Percentiles rank a stretch among this genome's conserved stretches.
phyloP scores from a whole-genome alignment of 1,140 invertebrate species.

The Hypsibius dujardini region DNA sequence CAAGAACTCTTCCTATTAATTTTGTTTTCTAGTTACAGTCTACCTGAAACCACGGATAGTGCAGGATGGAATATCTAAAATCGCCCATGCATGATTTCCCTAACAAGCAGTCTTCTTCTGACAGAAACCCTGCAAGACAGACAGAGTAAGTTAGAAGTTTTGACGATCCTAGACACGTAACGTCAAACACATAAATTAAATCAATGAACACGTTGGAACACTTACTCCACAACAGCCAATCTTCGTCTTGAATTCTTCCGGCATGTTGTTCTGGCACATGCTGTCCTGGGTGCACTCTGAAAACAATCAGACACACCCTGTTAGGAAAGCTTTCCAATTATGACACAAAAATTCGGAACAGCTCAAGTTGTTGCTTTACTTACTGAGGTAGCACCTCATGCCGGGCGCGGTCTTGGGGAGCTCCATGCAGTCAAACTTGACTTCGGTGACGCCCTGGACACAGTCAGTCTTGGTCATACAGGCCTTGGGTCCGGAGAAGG shows the following conservation, averaged over 20 bases:
- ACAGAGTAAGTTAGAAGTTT: background rate
- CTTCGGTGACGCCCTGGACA: background rate
- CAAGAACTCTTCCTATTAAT: too few relatives aligned
- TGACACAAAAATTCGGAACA: too few relatives aligned
- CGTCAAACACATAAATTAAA: background rate
- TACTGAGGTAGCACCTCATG: background rate
- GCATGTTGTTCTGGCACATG: background rate
- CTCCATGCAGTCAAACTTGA: background rate
- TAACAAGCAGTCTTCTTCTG: background rate
- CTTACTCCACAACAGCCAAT: background rate
- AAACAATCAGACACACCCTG: background rate
- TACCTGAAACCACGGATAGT: too few relatives aligned
- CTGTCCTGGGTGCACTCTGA: background rate
- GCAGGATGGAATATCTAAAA: too few relatives aligned
- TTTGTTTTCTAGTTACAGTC: too few relatives aligned
- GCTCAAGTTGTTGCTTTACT: too few relatives aligned
- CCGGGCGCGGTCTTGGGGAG: background rate
- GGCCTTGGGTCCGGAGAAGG: background rate
- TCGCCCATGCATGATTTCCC: too few relatives aligned
- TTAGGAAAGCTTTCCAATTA: too few relatives aligned
- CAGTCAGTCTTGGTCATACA: background rate
- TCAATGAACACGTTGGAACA: too few relatives aligned
- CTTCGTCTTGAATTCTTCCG: constrained; percentile 9
- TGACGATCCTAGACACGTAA: background rate
- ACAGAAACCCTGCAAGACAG: background rate